Base-by-base conservation (phyloP, 2,888 invertebrate genomes). In the Cryptocephalus primarius region DNA sequence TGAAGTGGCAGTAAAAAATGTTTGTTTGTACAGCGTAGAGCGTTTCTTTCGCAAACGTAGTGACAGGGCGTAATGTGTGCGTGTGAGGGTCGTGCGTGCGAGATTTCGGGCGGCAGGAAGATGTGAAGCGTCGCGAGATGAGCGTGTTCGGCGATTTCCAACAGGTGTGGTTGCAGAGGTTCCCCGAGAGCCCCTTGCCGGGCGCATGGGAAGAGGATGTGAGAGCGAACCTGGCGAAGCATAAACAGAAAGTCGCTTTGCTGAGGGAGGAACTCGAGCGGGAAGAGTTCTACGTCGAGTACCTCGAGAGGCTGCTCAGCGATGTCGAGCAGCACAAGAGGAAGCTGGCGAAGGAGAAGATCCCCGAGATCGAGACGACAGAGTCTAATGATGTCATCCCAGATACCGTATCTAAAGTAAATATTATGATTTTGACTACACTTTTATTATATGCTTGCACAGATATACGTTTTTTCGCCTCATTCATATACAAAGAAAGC, bases 131-230 rank as follows among this genome's bases (percentile, higher is more conserved):
- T 22, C 22, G 22, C 22, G 22, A 60, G 73, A 84, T 84, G 89
- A 89, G 88, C 76, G 88, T 89, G 67, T 89, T 88, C 71, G 84
- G 85, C 68, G 89, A 89, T 77, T 89, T 90, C 73, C 88, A 88
- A 75, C 85, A 87, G 70, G 85, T 90, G 72, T 91, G 91, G 90
- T 80, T 83, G 74, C 85, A 89, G 76, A 79, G 89, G 66, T 91
- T 90, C 77, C 90, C 90, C 59, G 88, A 88, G 67, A 88, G 88
- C 74, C 85, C 87, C 60, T 76, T 91, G 62, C 90, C 91, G 69
- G 87, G 87, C 68, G 89, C 89, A 68, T 90, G 89, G 90, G 90
- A 90, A 71, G 89, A 88, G 74, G 89, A 91, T 76, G 89, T 91
- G 66, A 82, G 89, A 66, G 87, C 88, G 59, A 90, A 90, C 75